Evolutionary conservation across 2,888 invertebrate species (phyloP).

Genomic region (Proisotoma minuta): DNA sequence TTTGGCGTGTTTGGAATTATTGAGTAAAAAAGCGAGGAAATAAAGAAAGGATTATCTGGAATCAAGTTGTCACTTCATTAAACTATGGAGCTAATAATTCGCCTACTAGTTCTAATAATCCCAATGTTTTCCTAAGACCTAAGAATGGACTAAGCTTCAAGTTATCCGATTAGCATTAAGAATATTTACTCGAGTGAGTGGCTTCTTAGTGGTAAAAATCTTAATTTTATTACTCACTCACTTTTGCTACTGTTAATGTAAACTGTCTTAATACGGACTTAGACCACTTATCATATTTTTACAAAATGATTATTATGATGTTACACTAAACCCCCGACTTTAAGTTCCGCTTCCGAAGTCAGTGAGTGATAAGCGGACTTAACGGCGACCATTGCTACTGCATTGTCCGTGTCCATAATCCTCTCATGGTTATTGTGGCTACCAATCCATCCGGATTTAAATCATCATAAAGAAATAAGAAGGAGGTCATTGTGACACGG

Average conservation of each 20-base stretch:
- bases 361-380: too few species aligned
- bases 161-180: constrained; percentile 37
- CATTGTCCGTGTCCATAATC: constrained; percentile 22
- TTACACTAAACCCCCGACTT: neutral
- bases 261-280: neutral
- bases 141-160: constrained; percentile 11
- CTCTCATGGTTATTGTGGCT: constrained; percentile 14
- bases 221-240: constrained; percentile 2
- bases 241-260: neutral
- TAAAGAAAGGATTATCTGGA: neutral
- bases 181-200: constrained; percentile 5
- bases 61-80: neutral
- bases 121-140: neutral
- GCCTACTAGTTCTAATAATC: constrained; percentile 2
- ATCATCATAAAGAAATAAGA: constrained; percentile 29
- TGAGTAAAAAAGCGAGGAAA: neutral
- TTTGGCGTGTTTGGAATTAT: too few species aligned
- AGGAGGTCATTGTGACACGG: constrained; percentile 33
- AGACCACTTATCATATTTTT: neutral
- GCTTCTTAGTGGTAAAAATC: neutral
- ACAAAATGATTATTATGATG: neutral
- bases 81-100: neutral
- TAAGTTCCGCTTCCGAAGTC: too few species aligned
- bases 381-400: too few species aligned
- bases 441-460: constrained; percentile 8